phyloP scores from a whole-genome alignment of 2,888 invertebrate species.

The Macroteleia sp. region DNA sequence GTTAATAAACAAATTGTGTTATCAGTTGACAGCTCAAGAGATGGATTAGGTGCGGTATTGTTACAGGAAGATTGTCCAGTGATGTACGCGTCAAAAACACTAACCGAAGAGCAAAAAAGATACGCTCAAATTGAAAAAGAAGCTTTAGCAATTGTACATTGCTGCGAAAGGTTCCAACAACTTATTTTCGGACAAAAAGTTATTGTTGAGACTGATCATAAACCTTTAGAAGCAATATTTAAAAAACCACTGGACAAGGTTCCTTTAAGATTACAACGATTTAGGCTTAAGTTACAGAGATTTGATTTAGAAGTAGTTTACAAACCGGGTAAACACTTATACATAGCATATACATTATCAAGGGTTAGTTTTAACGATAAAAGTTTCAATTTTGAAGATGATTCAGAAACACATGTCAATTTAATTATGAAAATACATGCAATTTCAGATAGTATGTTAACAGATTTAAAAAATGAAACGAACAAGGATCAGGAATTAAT shows the following conservation, averaged over 20 bases:
- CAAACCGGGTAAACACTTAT: slow-evolving; percentile 70
- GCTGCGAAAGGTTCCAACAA: slow-evolving; percentile 62
- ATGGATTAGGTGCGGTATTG: slow-evolving; percentile 58
- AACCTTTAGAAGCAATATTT: slow-evolving; percentile 65
- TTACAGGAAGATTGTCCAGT: slow-evolving; percentile 72
- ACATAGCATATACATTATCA: slow-evolving; percentile 73
- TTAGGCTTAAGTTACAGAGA: slow-evolving; percentile 27
- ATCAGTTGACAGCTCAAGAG: slow-evolving; percentile 35
- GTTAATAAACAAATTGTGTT: slow-evolving; percentile 13
- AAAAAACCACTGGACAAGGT: slow-evolving; percentile 65
- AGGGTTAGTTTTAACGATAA: slow-evolving; percentile 53
- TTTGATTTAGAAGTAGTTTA: slow-evolving; percentile 49
- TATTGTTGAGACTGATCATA: slow-evolving; percentile 44
- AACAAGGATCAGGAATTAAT: slow-evolving; percentile 60
- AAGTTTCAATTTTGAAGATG: slow-evolving; percentile 22
- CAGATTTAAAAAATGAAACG: slow-evolving; percentile 29
- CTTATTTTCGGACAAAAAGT: slow-evolving; percentile 44
- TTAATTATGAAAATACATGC: slow-evolving; percentile 69
- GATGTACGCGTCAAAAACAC: slow-evolving; percentile 68
- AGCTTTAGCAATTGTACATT: slow-evolving; percentile 58
- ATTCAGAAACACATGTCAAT: slow-evolving; percentile 54
- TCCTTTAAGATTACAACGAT: slow-evolving; percentile 25
- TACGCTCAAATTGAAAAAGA: slow-evolving; percentile 65
- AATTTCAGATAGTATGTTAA: slow-evolving; percentile 21
- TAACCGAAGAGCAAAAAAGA: slow-evolving; percentile 45